Percentiles rank a stretch among this genome's conserved stretches.
Evolutionary conservation across 2,113 vertebrate genomes (phyloP).

Genomic region (Tragelaphus strepsiceros): DNA sequence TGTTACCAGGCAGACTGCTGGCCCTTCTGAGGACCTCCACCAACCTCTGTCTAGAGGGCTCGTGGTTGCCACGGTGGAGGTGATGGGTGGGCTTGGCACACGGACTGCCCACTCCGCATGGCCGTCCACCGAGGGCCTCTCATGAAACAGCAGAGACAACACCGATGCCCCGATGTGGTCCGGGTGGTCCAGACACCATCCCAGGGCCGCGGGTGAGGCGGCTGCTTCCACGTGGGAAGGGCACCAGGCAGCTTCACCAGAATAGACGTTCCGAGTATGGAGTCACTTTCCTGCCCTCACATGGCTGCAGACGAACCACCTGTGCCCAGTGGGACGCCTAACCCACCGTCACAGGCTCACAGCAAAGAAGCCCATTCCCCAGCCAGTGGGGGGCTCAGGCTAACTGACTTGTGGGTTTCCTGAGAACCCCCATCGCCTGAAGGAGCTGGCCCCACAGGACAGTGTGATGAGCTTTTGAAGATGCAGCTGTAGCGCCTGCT

Average conservation of each 20-base stretch:
- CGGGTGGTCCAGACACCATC: rapidly evolving
- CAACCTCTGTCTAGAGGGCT: neutral
- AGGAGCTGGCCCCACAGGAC: neutral
- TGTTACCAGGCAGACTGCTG: neutral
- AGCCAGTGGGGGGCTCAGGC: neutral
- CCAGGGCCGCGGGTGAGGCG: neutral
- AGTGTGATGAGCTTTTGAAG: neutral
- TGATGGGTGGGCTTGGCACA: no score
- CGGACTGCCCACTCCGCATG: neutral
- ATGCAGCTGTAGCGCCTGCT: rapidly evolving
- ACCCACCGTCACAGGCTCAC: neutral
- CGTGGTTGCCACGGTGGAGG: rapidly evolving
- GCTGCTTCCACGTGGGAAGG: no score
- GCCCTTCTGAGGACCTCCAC: neutral
- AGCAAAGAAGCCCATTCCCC: neutral
- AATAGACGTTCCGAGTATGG: rapidly evolving
- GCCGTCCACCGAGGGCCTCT: neutral
- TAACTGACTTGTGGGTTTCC: neutral
- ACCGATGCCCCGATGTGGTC: rapidly evolving
- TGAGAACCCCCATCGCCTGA: rapidly evolving
- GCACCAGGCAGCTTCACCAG: no score
- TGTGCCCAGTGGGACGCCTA: neutral
- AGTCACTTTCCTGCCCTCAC: rapidly evolving
- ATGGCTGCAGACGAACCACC: neutral
- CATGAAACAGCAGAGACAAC: neutral